A percentile compares a stretch with the other conserved stretches of the same genome.
phyloP scores from a whole-genome alignment of 2,113 vertebrate genomes.

The Callopanchax toddi region DNA sequence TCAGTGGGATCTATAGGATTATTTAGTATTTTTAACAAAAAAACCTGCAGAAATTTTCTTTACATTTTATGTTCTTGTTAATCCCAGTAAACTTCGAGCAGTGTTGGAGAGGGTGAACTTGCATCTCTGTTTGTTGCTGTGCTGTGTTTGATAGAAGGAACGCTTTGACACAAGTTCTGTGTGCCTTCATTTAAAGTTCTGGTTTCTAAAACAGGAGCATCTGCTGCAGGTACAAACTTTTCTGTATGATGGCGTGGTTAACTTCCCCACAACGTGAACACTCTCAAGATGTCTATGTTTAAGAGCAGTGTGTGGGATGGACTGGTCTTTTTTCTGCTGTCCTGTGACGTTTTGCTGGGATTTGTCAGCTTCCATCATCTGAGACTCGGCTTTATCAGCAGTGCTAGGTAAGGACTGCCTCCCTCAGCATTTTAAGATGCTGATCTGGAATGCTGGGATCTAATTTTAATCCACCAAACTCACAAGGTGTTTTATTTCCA shows the following conservation, averaged over 20 bases:
- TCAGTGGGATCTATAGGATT: too few species aligned
- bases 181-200: neutral
- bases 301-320: neutral
- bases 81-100: neutral
- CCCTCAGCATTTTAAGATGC: neutral
- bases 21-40: neutral
- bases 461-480: neutral
- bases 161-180: neutral
- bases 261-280: neutral
- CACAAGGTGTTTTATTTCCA: neutral
- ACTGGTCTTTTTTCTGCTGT: neutral
- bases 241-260: neutral
- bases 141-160: neutral
- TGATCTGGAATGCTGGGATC: slow-evolving; percentile 5
- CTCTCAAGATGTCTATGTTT: neutral
- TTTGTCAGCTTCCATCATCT: slow-evolving; percentile 1
- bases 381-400: neutral
- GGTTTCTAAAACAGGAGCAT: neutral
- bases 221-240: too few species aligned
- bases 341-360: neutral
- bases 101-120: neutral
- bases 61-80: too few species aligned
- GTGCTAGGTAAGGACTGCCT: neutral
- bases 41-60: neutral
- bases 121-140: neutral